These are phyloP conservation scores for Ceryle rudis DNA, from an alignment of 2,797 vertebrate species.

Conservation along the genomic window DNA sequence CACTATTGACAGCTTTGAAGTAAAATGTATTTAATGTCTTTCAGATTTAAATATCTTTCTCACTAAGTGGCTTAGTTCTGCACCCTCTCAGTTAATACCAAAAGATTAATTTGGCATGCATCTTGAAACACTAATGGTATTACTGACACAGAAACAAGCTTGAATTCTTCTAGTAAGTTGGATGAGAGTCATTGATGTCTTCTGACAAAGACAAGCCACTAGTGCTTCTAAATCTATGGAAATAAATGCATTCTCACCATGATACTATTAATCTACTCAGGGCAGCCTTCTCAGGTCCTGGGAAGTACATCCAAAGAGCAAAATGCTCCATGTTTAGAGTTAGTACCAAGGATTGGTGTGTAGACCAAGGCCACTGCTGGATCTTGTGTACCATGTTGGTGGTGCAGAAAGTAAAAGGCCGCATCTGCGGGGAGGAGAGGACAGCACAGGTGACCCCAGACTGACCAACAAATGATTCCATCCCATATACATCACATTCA, in stretches of 20 bases:
- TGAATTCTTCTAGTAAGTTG: conserved; percentile 76
- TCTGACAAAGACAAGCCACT: conserved; percentile 74
- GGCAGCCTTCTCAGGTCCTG: conserved; percentile 52
- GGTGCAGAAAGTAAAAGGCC: too few relatives aligned
- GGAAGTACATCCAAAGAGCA: background rate
- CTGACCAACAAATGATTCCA: too few relatives aligned
- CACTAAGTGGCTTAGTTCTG: conserved; percentile 60
- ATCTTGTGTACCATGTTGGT: too few relatives aligned
- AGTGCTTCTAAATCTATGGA: conserved; percentile 75
- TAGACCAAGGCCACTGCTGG: too few relatives aligned
- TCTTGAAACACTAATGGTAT: conserved; percentile 71
- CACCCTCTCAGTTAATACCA: conserved; percentile 30
- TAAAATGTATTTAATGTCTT: conserved; percentile 70
- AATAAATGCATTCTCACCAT: conserved; percentile 80
- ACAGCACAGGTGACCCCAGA: too few relatives aligned
- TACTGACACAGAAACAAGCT: conserved; percentile 74
- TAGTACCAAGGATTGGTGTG: too few relatives aligned
- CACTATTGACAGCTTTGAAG: conserved; percentile 58
- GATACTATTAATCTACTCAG: conserved; percentile 80
- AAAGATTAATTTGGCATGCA: conserved; percentile 74
- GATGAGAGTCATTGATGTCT: conserved; percentile 78
- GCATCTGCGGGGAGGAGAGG: too few relatives aligned
- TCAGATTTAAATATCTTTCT: conserved; percentile 69
- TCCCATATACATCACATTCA: too few relatives aligned
- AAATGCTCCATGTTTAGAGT: background rate